phyloP scores from a whole-genome alignment of 2,888 invertebrate genomes.

The Alentia gelatinosa region DNA sequence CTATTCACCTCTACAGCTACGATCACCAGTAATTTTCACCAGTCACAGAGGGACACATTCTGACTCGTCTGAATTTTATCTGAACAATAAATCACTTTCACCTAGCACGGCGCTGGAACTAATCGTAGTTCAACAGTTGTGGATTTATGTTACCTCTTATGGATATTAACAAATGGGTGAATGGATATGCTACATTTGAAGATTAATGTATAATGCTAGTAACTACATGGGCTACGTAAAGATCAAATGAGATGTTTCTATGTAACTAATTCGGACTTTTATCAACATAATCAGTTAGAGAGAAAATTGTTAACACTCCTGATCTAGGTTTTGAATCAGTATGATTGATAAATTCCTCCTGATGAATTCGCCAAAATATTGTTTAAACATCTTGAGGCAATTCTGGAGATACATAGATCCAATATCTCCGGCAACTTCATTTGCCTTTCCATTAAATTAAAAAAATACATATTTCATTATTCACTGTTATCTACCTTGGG shows the following conservation, averaged over 20 bases:
- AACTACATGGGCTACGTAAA: neutral
- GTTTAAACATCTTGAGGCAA: too few relatives aligned
- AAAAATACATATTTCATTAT: too few relatives aligned
- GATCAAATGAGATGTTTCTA: neutral
- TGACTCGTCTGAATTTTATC: neutral
- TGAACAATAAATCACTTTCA: neutral
- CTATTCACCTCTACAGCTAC: neutral
- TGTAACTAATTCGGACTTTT: neutral
- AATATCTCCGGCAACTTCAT: neutral
- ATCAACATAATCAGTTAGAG: too few relatives aligned
- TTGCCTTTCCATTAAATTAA: neutral
- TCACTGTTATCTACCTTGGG: too few relatives aligned
- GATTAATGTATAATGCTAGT: neutral
- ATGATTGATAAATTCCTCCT: too few relatives aligned
- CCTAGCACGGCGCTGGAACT: neutral
- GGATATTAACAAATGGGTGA: neutral
- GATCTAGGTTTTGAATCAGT: too few relatives aligned
- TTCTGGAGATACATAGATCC: too few relatives aligned
- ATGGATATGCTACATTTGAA: neutral
- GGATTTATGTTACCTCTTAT: neutral
- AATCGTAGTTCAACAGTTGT: neutral
- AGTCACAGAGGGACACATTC: neutral
- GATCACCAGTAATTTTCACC: neutral
- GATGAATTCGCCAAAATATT: too few relatives aligned
- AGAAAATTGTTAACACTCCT: too few relatives aligned